phyloP scores from a whole-genome alignment of 2,113 vertebrate species.

The Poeciliopsis prolifica region DNA sequence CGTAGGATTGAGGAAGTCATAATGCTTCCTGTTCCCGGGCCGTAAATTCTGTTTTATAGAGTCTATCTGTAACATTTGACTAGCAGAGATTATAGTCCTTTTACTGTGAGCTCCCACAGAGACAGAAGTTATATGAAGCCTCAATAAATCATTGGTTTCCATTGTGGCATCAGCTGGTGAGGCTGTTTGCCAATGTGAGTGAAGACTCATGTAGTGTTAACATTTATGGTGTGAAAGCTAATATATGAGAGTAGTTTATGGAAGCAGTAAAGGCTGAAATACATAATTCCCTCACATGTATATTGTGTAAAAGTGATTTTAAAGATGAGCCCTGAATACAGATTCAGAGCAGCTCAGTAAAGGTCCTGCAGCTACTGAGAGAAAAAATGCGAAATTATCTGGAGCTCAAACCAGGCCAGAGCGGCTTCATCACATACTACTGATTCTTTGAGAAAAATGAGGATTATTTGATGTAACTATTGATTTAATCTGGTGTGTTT shows the following conservation, averaged over 20 bases:
- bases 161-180: constrained; percentile 36
- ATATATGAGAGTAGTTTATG: constrained; percentile 82
- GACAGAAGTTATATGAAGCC: constrained; percentile 76
- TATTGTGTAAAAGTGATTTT: constrained; percentile 74
- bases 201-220: constrained; percentile 65
- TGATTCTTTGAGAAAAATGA: neutral
- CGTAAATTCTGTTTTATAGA: constrained; percentile 82
- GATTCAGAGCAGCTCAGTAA: constrained; percentile 63
- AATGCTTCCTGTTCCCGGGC: constrained; percentile 48
- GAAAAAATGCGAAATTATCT: neutral
- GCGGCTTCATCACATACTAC: neutral
- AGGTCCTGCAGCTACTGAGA: neutral
- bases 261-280: constrained; percentile 81
- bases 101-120: constrained; percentile 74
- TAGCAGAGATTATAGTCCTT: constrained; percentile 75
- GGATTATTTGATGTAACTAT: neutral
- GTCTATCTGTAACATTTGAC: constrained; percentile 77
- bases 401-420: neutral
- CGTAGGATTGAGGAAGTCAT: constrained; percentile 47
- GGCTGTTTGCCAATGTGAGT: constrained; percentile 48
- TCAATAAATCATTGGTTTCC: constrained; percentile 78
- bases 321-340: constrained; percentile 79
- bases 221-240: constrained; percentile 77
- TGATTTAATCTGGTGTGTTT: neutral
- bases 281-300: constrained; percentile 79